phyloP scores from a whole-genome alignment of 2,888 invertebrate genomes.

The Erebia palarica region DNA sequence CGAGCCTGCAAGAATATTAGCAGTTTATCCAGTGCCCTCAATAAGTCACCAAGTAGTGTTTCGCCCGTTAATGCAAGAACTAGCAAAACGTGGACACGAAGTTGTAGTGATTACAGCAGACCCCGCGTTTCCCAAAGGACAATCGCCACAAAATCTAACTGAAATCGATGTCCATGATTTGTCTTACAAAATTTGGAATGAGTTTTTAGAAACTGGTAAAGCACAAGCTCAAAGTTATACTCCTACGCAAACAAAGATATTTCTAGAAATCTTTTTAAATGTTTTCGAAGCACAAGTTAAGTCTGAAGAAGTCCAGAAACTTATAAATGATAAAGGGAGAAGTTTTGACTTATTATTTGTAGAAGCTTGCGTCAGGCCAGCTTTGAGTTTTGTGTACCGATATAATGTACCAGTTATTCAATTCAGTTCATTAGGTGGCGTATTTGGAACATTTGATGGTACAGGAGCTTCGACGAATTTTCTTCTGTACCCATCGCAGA shows the following conservation, averaged over 20 bases:
- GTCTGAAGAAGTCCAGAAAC: conserved; percentile 36
- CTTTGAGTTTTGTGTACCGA: conserved; percentile 49
- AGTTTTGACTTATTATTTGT: conserved; percentile 53
- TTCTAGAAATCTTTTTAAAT: conserved; percentile 22
- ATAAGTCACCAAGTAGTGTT: conserved; percentile 56
- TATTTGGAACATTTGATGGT: conserved; percentile 40
- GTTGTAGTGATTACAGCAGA: conserved; percentile 59
- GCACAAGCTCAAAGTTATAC: conserved; percentile 33
- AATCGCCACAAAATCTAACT: conserved; percentile 50
- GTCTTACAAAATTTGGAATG: conserved; percentile 49
- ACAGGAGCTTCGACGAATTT: conserved; percentile 51
- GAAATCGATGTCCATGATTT: conserved; percentile 58
- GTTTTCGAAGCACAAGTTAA: conserved; percentile 40
- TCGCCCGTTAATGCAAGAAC: conserved; percentile 55
- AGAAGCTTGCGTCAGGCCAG: conserved; percentile 48
- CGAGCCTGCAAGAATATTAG: conserved; percentile 53
- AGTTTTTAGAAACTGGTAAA: conserved; percentile 29
- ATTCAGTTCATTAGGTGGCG: conserved; percentile 52
- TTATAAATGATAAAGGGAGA: conserved; percentile 38
- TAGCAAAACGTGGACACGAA: conserved; percentile 62
- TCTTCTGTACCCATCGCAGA: conserved; percentile 43
- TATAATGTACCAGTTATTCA: conserved; percentile 56
- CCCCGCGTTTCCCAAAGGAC: conserved; percentile 53
- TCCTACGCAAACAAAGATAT: conserved; percentile 26
- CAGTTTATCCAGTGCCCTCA: conserved; percentile 54